Conservation (phyloP, 2,113 vertebrate species). For the Ciconia boyciana region DNA sequence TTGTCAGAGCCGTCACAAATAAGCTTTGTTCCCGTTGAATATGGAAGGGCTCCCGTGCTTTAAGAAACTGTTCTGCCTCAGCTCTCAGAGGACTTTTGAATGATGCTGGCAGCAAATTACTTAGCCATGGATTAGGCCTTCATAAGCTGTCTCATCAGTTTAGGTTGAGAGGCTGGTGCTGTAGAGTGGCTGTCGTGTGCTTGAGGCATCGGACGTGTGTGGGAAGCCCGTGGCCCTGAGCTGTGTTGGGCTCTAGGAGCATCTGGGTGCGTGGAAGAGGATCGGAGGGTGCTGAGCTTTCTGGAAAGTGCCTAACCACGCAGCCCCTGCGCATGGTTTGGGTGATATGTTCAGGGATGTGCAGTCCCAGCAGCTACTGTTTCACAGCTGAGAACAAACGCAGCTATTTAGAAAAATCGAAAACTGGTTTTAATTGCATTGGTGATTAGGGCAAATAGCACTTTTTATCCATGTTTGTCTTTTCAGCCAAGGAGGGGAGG, state of each 20-base stretch:
- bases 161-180: not conserved
- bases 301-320: not conserved
- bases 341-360: not conserved
- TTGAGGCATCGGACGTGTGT: not conserved
- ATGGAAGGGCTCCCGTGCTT: not conserved
- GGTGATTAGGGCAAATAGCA: not conserved
- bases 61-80: not conserved
- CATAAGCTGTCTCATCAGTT: not conserved
- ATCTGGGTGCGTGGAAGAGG: not conserved
- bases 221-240: not conserved
- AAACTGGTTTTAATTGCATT: not conserved
- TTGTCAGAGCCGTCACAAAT: not conserved
- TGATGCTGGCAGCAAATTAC: not conserved
- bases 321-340: not conserved
- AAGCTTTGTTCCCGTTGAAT: not conserved
- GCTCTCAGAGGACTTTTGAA: not conserved
- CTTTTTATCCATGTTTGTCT: not conserved
- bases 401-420: rapidly evolving
- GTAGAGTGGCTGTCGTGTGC: not conserved
- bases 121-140: not conserved
- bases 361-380: not conserved
- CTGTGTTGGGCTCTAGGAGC: not conserved
- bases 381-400: not conserved
- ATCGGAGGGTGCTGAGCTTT: not conserved
- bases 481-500: not conserved